Conservation (phyloP, 1,140 invertebrate genomes). For the Panagrolaimus sp. region DNA sequence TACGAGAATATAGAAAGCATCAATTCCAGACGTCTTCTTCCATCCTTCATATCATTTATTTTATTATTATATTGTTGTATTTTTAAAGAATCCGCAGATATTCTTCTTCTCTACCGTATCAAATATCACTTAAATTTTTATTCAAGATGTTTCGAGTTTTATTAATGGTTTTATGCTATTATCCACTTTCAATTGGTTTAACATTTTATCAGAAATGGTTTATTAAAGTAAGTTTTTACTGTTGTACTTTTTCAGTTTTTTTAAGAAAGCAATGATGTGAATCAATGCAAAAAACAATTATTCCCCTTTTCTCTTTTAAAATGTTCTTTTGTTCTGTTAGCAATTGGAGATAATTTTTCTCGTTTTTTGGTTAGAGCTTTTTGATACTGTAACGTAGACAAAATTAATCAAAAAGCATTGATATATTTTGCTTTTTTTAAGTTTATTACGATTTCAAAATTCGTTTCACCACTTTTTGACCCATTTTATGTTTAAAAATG, state of each 20-base stretch:
- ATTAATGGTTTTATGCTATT: constrained; percentile 71
- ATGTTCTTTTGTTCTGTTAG: too few relatives aligned
- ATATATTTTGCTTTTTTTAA: neutral
- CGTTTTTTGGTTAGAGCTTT: neutral
- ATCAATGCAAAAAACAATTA: too few relatives aligned
- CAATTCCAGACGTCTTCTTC: too few relatives aligned
- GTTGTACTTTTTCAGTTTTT: too few relatives aligned
- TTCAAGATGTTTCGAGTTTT: constrained; percentile 43
- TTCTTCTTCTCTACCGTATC: neutral
- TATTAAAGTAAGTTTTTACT: constrained; percentile 70
- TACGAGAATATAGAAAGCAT: too few relatives aligned
- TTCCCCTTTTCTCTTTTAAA: neutral
- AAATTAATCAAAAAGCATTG: neutral
- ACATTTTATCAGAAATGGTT: constrained; percentile 93
- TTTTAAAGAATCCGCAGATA: too few relatives aligned
- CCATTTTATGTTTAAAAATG: neutral
- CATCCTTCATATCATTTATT: too few relatives aligned
- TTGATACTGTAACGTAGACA: neutral
- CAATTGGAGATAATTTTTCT: too few relatives aligned
- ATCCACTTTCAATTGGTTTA: constrained; percentile 81
- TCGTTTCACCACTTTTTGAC: neutral
- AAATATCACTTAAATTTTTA: neutral
- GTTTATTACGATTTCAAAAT: neutral
- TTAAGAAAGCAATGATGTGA: too few relatives aligned
- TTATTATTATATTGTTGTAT: too few relatives aligned